Percentiles rank a stretch among this genome's conserved stretches.
phyloP scores from a whole-genome alignment of 2,113 vertebrate genomes.

The Acrocephalus kingi region DNA sequence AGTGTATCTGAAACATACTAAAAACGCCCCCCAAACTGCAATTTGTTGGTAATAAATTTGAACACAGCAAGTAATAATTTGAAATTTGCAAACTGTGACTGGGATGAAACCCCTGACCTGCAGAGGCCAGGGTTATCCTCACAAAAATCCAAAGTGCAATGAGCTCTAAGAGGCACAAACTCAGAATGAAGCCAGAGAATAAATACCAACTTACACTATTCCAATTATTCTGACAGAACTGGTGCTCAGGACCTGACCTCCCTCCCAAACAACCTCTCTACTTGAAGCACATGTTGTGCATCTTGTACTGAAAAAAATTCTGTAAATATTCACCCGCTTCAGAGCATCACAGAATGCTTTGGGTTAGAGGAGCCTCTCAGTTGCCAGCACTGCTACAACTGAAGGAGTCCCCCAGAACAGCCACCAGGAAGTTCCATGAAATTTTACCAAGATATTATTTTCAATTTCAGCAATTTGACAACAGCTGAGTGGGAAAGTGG shows the following conservation, averaged over 20 bases:
- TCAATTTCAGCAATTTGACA: neutral
- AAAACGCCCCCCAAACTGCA: accelerated
- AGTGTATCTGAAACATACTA: neutral
- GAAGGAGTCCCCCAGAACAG: neutral
- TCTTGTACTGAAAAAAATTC: neutral
- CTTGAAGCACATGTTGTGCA: neutral
- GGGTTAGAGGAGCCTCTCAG: neutral
- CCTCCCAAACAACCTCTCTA: neutral
- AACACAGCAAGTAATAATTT: neutral
- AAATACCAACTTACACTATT: neutral
- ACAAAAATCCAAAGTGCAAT: neutral
- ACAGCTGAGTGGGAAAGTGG: neutral
- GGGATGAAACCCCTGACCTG: neutral
- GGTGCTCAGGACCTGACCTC: neutral
- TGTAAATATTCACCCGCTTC: neutral
- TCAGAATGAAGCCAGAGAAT: neutral
- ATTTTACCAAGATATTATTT: neutral
- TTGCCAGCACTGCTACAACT: neutral
- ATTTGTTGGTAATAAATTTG: neutral
- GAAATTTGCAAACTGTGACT: neutral
- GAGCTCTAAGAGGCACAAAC: neutral
- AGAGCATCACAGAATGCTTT: neutral
- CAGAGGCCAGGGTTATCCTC: neutral
- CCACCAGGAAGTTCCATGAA: neutral
- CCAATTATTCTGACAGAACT: neutral